Evolutionary conservation across 2,888 invertebrate species (phyloP).

Genomic region (Leptinotarsa rubiginosa): DNA sequence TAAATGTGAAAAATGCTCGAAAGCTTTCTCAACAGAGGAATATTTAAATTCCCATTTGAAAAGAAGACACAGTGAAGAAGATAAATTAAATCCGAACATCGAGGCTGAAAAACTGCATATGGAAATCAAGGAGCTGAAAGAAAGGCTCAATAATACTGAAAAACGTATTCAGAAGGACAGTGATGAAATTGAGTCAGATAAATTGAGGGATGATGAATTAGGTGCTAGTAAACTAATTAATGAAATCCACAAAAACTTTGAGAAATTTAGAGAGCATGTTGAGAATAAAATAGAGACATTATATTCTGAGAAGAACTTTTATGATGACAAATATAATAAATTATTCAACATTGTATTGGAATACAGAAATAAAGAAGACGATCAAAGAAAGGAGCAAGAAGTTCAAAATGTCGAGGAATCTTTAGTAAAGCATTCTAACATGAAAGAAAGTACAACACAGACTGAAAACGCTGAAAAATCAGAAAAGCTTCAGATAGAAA

Average conservation of each 20-base stretch:
- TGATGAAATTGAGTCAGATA: slow-evolving; percentile 40
- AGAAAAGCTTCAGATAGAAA: slow-evolving; percentile 44
- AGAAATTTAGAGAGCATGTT: slow-evolving; percentile 60
- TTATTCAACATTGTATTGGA: slow-evolving; percentile 64
- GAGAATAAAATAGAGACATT: slow-evolving; percentile 65
- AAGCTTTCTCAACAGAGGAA: slow-evolving; percentile 75
- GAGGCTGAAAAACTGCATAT: slow-evolving; percentile 75
- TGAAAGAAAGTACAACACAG: slow-evolving; percentile 56
- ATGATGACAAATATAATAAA: slow-evolving; percentile 69
- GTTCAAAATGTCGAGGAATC: slow-evolving; percentile 49
- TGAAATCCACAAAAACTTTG: slow-evolving; percentile 62
- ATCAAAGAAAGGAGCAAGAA: slow-evolving; percentile 54
- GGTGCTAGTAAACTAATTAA: slow-evolving; percentile 43
- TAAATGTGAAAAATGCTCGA: slow-evolving; percentile 76
- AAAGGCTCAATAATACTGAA: slow-evolving; percentile 73
- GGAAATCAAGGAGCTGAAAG: slow-evolving; percentile 75
- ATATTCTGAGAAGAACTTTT: slow-evolving; percentile 69
- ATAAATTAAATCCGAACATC: slow-evolving; percentile 61
- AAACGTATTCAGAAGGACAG: slow-evolving; percentile 66
- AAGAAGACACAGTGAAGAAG: slow-evolving; percentile 68
- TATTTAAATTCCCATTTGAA: slow-evolving; percentile 74
- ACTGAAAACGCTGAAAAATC: slow-evolving; percentile 49
- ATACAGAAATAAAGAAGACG: slow-evolving; percentile 37
- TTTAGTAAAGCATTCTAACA: neutral
- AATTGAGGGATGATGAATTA: slow-evolving; percentile 34